Evolutionary conservation across 2,113 vertebrate species (phyloP).

Genomic region (Apus apus): DNA sequence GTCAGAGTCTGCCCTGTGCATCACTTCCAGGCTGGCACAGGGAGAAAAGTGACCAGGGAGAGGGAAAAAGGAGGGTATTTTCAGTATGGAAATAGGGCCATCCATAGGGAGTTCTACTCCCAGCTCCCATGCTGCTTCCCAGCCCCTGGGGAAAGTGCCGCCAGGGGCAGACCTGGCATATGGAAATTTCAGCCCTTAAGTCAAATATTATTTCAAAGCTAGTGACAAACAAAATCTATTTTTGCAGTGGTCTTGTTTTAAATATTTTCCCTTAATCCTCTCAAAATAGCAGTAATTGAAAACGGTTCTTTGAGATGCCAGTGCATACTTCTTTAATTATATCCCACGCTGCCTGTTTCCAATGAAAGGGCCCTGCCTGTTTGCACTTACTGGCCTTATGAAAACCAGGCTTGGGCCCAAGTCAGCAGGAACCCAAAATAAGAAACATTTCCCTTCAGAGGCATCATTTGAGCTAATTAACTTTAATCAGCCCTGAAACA

Average conservation of each 20-base stretch:
- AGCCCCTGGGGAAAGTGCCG: neutral
- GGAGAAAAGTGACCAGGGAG: neutral
- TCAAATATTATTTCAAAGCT: slow-evolving; percentile 80
- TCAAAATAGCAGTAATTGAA: slow-evolving; percentile 77
- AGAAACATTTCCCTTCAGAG: slow-evolving; percentile 76
- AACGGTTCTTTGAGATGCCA: slow-evolving; percentile 72
- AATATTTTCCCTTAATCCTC: slow-evolving; percentile 78
- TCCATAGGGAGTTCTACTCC: neutral
- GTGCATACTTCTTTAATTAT: slow-evolving; percentile 78
- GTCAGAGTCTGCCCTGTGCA: neutral
- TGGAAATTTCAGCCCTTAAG: slow-evolving; percentile 72
- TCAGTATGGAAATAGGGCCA: neutral
- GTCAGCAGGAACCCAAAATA: slow-evolving; percentile 66
- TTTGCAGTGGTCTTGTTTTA: slow-evolving; percentile 79
- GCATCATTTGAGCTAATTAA: slow-evolving; percentile 76
- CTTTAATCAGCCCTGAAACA: slow-evolving; percentile 75
- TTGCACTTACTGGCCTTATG: slow-evolving; percentile 78
- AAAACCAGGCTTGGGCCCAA: slow-evolving; percentile 79
- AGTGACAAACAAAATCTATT: slow-evolving; percentile 81
- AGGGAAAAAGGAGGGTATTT: neutral
- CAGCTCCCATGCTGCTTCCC: neutral
- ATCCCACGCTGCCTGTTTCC: slow-evolving; percentile 73
- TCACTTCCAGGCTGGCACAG: slow-evolving; percentile 10
- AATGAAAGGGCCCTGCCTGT: slow-evolving; percentile 74
- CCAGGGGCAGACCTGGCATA: slow-evolving; percentile 58